Evolutionary conservation across 2,797 vertebrate species (phyloP).

Genomic region (Myotis vivesi): DNA sequence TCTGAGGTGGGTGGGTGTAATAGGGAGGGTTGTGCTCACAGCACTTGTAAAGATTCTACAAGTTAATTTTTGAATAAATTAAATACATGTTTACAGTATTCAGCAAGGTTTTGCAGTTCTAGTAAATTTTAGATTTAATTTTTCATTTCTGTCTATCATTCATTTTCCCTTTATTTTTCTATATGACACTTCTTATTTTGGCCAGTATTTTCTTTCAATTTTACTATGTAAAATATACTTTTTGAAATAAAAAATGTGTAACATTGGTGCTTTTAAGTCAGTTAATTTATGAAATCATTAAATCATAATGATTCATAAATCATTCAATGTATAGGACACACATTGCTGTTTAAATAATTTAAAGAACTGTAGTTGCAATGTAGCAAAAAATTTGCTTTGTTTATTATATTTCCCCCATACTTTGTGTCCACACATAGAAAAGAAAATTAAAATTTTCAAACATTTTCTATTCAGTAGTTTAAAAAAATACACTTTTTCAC

Average conservation of each 20-base stretch:
- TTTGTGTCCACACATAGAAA: conserved; percentile 77
- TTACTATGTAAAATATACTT: conserved; percentile 75
- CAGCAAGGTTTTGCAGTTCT: not conserved
- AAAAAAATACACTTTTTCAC: conserved; percentile 76
- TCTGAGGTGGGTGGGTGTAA: not conserved
- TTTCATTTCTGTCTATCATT: not conserved
- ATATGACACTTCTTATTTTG: not conserved
- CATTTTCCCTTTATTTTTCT: not conserved
- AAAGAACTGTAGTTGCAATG: conserved; percentile 74
- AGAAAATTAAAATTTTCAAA: conserved; percentile 76
- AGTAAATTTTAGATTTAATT: no score
- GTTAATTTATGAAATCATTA: conserved; percentile 79
- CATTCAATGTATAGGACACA: conserved; percentile 62
- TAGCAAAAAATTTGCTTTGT: conserved; percentile 76
- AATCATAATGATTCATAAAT: not conserved
- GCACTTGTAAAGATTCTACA: no score
- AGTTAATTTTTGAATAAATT: not conserved
- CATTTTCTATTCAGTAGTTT: conserved; percentile 75
- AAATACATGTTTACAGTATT: not conserved
- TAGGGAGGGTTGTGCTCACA: no score
- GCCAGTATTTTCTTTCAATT: conserved; percentile 2
- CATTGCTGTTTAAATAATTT: conserved; percentile 77
- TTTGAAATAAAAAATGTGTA: conserved; percentile 78
- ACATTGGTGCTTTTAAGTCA: conserved; percentile 76
- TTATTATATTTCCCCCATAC: conserved; percentile 70